A percentile compares a stretch with the other conserved stretches of the same genome.
Evolutionary conservation across 2,113 vertebrate genomes (phyloP).

Genomic region (Hemicordylus capensis): DNA sequence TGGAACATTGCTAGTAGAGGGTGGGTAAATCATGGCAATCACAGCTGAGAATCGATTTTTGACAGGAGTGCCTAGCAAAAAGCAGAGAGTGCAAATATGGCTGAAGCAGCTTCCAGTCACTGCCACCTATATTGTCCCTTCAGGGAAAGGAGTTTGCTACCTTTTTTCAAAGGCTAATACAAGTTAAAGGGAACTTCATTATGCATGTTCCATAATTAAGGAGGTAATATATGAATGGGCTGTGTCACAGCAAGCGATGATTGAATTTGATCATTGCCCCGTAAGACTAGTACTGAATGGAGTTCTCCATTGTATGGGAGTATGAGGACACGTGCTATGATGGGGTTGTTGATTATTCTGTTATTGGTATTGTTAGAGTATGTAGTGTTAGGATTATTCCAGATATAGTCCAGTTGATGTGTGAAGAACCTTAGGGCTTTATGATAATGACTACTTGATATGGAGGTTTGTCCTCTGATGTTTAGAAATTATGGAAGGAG

Average conservation of each 20-base stretch:
- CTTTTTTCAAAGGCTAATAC: background rate
- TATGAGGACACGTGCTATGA: background rate
- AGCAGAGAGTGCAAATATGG: too few species aligned
- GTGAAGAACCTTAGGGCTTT: too few species aligned
- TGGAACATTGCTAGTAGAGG: too few species aligned
- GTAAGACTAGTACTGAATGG: background rate
- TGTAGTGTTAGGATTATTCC: too few species aligned
- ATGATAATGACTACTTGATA: background rate
- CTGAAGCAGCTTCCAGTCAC: too few species aligned
- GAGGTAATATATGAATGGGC: background rate
- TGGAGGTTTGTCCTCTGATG: background rate
- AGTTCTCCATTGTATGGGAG: background rate
- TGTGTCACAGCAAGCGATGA: background rate
- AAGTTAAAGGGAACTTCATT: background rate
- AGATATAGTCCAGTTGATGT: background rate
- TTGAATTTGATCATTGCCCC: background rate
- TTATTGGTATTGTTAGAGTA: background rate
- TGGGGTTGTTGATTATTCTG: background rate
- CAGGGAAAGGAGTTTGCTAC: too few species aligned
- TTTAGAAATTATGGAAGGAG: background rate
- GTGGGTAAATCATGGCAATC: too few species aligned
- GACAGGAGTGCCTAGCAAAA: too few species aligned
- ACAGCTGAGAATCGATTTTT: too few species aligned
- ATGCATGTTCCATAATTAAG: background rate
- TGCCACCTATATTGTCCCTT: too few species aligned